These are phyloP conservation scores for Mallotus villosus DNA, from an alignment of 2,797 vertebrate species.

Conservation along the genomic window DNA sequence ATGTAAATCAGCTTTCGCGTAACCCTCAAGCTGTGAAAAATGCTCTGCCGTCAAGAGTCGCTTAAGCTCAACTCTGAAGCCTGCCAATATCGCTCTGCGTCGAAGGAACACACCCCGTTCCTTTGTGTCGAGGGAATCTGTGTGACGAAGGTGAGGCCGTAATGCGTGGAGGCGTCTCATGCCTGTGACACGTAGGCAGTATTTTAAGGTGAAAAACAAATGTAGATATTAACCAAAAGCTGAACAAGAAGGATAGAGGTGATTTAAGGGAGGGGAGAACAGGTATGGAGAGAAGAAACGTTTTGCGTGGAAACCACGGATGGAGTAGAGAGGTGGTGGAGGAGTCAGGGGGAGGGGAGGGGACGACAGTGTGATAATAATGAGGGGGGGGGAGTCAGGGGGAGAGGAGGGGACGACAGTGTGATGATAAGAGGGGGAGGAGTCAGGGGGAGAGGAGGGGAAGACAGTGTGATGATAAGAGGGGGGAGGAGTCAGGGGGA, in stretches of 20 bases:
- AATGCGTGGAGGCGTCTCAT: too few relatives aligned
- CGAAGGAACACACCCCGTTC: not conserved
- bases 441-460: too few relatives aligned
- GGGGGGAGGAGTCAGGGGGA: slow-evolving; percentile 4
- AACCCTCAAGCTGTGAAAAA: not conserved
- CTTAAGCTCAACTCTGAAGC: not conserved
- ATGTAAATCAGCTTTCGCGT: not conserved
- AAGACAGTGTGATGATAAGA: too few relatives aligned
- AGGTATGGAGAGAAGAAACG: too few relatives aligned
- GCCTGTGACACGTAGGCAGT: too few relatives aligned
- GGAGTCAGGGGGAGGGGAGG: not conserved
- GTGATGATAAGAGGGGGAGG: slow-evolving; percentile 5
- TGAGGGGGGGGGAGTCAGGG: not conserved
- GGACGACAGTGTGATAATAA: not conserved
- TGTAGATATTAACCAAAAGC: too few relatives aligned
- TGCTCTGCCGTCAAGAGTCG: not conserved
- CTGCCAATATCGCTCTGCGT: not conserved
- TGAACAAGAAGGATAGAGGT: not conserved
- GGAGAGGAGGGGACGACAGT: not conserved
- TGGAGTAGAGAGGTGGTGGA: too few relatives aligned
- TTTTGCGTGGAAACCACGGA: too few relatives aligned
- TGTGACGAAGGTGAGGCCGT: too few relatives aligned
- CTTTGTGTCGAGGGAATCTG: not conserved
- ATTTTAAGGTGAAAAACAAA: too few relatives aligned
- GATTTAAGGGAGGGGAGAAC: not conserved